A percentile compares a stretch with the other conserved stretches of the same genome.
phyloP scores from a whole-genome alignment of 1,140 invertebrate species.

The Euglossa dilemma region DNA sequence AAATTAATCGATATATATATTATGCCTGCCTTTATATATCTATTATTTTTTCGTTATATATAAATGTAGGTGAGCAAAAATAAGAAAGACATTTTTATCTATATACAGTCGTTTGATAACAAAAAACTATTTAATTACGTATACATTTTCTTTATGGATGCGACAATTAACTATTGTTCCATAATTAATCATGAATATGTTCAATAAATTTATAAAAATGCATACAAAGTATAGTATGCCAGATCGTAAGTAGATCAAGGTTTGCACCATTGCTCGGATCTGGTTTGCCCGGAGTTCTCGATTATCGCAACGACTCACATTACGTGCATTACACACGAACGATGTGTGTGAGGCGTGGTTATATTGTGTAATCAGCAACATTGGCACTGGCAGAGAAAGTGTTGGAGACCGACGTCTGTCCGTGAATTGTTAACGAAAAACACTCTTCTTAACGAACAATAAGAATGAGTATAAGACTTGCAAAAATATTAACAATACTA shows the following conservation, averaged over 20 bases:
- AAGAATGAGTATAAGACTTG: not conserved
- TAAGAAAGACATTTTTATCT: not conserved
- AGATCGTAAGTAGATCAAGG: conserved; percentile 75
- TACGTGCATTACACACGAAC: conserved; percentile 66
- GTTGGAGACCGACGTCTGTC: conserved; percentile 23
- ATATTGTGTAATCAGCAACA: conserved; percentile 61
- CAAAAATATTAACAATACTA: not conserved
- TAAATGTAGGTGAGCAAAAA: no score
- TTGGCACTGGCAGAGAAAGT: conserved; percentile 68
- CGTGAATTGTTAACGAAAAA: conserved; percentile 55
- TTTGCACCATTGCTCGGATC: conserved; percentile 70
- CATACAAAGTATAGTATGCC: conserved; percentile 51
- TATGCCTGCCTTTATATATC: not conserved
- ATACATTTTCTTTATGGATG: not conserved
- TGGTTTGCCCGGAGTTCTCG: conserved; percentile 66
- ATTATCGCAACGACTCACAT: conserved; percentile 63
- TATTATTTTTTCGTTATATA: not conserved
- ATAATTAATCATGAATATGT: not conserved
- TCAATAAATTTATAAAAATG: not conserved
- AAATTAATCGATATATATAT: not conserved
- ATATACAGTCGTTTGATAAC: not conserved
- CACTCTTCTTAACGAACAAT: conserved; percentile 32
- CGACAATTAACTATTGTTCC: not conserved
- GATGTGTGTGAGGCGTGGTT: conserved; percentile 64
- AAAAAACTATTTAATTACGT: not conserved